Evolutionary conservation across 30 jellyfish, hydroid and myxozoan genomes (phyloP).

Genomic region (Aurelia aurita): DNA sequence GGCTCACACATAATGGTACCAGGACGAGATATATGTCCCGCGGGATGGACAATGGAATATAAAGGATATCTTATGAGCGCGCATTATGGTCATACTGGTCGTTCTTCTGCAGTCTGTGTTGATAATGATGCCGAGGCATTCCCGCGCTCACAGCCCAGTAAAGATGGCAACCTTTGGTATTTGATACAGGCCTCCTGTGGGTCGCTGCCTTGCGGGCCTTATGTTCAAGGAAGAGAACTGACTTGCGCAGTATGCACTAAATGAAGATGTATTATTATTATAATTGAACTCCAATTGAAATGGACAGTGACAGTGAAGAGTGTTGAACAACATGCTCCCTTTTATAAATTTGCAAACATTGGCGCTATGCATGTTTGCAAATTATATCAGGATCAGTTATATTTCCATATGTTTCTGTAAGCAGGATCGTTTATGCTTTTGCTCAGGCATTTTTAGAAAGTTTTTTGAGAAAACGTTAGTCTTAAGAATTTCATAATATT

Average conservation of each 20-base stretch:
- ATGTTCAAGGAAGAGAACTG: conserved; percentile 56
- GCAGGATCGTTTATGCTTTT: too few species aligned
- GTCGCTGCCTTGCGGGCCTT: conserved; percentile 70
- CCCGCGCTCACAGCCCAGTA: conserved; percentile 5
- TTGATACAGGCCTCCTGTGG: conserved; percentile 57
- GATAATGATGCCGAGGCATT: conserved; percentile 67
- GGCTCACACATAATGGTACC: conserved; percentile 87
- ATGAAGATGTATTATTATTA: neutral
- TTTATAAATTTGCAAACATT: too few species aligned
- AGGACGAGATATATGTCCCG: conserved; percentile 89
- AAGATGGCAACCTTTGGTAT: conserved; percentile 65
- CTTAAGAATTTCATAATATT: too few species aligned
- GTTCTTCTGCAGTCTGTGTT: conserved; percentile 93
- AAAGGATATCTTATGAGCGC: conserved; percentile 89
- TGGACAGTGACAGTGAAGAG: too few species aligned
- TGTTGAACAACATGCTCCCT: too few species aligned
- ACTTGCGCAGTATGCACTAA: conserved; percentile 68
- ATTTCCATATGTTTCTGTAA: too few species aligned
- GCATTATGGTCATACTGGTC: conserved; percentile 71
- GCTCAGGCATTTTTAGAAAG: too few species aligned
- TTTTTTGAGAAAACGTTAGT: too few species aligned
- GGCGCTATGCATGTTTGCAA: too few species aligned
- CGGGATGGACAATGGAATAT: conserved; percentile 88
- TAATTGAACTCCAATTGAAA: too few species aligned
- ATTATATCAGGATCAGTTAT: too few species aligned